Evolutionary conservation across 2,113 vertebrate genomes (phyloP), one percentile per base, ranked within the genome.

Genomic region (Hyperopisus bebe): DNA sequence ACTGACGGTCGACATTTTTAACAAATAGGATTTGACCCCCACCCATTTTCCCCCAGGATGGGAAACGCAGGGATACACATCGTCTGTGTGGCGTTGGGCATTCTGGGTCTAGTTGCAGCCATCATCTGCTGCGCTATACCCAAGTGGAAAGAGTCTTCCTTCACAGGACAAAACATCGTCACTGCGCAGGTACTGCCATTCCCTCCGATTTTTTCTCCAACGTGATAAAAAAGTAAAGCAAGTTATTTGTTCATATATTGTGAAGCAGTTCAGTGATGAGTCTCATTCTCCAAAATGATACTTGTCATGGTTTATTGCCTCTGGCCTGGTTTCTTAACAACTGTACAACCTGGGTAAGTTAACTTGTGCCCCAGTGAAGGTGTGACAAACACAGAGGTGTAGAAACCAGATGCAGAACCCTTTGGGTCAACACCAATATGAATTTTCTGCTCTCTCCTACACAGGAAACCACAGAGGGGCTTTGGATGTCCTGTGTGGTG

Each of bases 401-500:
- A 10, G 42, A 84, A 44, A 44, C 44, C 82, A 47, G 35, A 13
- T 46, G 21, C 82, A n/a, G 39, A 44, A 8, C 19, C 77, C 17
- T 42, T 44, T 21, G 77, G 15, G 44, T 24, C 47, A 15, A 51
- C 27, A 53, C 84, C 15, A 11, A 7, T 6, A 86, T 31, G 8
- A 35, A 31, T 5, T 17, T 31, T n/a, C 24, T 31, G 8, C 13
- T 80, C 10, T 1, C 74, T 6, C 58, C 11, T 31, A 42, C 89
- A 9, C 47, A 96, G 95, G 92, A 84, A 19, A 44, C 0, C 1
- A 86, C 95, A 5, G 94, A 96, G 2, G 96, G 96, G 51, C 92
- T 97, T 42, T 97, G 96, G 96, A 96, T 90, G 91, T 66, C 35
- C 88, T 97, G 96, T n/a, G 95, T 96, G 91, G 89, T 92, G n/a